Evolutionary conservation across 2,888 invertebrate species (phyloP).

Genomic region (Noctua fimbriata): DNA sequence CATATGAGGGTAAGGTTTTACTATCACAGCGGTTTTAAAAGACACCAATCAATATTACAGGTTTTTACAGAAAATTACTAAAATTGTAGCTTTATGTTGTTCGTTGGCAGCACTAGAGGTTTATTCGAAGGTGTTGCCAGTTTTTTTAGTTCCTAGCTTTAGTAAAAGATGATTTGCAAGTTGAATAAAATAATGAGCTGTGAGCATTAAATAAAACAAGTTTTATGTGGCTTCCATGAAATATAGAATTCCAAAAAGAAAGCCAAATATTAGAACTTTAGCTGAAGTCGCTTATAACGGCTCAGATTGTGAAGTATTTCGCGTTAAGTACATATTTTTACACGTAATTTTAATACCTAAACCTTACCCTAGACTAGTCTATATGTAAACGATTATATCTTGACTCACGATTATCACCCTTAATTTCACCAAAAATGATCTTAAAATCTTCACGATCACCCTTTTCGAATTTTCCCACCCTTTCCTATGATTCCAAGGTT

Average conservation of each 20-base stretch:
- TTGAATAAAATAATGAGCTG: not conserved
- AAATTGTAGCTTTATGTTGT: constrained; percentile 38
- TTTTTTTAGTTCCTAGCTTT: constrained; percentile 19
- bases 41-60: constrained; percentile 14
- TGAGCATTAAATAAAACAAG: not conserved
- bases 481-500: constrained; percentile 48
- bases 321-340: constrained; percentile 51
- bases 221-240: constrained; percentile 48
- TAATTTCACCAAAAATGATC: constrained; percentile 39
- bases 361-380: constrained; percentile 68
- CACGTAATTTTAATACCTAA: constrained; percentile 38
- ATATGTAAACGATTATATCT: constrained; percentile 55
- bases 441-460: constrained; percentile 61
- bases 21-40: constrained; percentile 15
- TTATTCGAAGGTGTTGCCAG: constrained; percentile 7
- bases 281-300: constrained; percentile 7
- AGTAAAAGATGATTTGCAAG: constrained; percentile 18
- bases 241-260: not conserved
- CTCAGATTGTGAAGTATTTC: constrained; percentile 19
- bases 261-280: constrained; percentile 36
- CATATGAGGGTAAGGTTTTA: constrained; percentile 66
- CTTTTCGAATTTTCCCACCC: constrained; percentile 56
- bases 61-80: constrained; percentile 22
- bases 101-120: constrained; percentile 17
- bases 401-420: constrained; percentile 62